phyloP scores from a whole-genome alignment of 2,888 invertebrate genomes.

The Asteroscopus sphinx region DNA sequence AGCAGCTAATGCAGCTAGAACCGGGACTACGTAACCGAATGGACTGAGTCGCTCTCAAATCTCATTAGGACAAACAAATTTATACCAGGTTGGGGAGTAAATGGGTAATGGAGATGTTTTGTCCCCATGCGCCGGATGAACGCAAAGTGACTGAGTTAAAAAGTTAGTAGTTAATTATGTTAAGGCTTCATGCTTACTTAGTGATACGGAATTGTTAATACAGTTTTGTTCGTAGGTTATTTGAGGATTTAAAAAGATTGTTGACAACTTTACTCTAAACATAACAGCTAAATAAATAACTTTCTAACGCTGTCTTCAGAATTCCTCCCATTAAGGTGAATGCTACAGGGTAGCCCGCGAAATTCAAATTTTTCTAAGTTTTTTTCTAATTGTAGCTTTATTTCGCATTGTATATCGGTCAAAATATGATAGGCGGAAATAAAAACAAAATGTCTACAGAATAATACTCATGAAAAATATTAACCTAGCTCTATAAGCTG shows the following conservation, averaged over 20 bases:
- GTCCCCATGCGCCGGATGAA: conserved; percentile 36
- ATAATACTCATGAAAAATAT: no score
- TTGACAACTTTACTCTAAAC: no score
- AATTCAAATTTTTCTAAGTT: no score
- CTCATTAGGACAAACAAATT: conserved; percentile 59
- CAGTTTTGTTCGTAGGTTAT: no score
- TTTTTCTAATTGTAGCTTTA: no score
- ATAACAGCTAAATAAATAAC: no score
- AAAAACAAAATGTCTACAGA: no score
- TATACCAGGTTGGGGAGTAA: conserved; percentile 47
- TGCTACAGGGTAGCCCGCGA: no score
- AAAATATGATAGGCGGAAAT: no score
- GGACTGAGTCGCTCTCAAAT: conserved; percentile 48
- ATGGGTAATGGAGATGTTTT: conserved; percentile 53
- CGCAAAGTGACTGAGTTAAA: conserved; percentile 42
- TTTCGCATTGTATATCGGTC: no score
- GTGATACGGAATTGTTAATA: not conserved
- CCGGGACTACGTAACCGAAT: conserved; percentile 32
- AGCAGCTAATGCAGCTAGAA: conserved; percentile 50
- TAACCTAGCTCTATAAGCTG: no score
- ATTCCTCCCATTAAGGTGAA: conserved; percentile 2
- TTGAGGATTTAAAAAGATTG: no score
- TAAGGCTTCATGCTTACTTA: conserved; percentile 6
- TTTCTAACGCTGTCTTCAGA: not conserved
- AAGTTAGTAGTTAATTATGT: conserved; percentile 22